phyloP scores from a whole-genome alignment of 2,888 invertebrate species.

The Sphaeridia pumilis region DNA sequence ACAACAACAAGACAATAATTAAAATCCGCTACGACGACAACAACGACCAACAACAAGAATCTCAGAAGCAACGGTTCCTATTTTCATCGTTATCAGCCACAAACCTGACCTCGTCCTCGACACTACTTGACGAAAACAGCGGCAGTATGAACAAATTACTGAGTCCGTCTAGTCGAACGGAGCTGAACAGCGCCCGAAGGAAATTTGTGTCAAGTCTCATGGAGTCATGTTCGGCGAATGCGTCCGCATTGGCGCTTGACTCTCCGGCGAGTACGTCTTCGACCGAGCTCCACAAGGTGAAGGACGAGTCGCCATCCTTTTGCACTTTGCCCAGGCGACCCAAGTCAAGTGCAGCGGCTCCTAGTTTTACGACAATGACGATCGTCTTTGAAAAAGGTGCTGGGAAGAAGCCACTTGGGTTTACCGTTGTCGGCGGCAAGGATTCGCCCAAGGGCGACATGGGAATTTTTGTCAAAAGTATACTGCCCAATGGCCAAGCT shows the following conservation, averaged over 20 bases:
- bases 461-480: conserved; percentile 80
- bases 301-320: conserved; percentile 41
- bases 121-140: neutral
- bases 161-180: conserved; percentile 14
- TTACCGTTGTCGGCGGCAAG: conserved; percentile 78
- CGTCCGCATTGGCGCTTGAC: conserved; percentile 27
- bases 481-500: conserved; percentile 73
- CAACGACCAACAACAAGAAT: too few relatives aligned
- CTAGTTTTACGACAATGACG: conserved; percentile 56
- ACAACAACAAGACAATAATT: too few relatives aligned
- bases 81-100: conserved; percentile 2
- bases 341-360: too few relatives aligned
- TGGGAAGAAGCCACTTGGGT: conserved; percentile 73
- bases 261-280: conserved; percentile 16
- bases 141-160: neutral
- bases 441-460: conserved; percentile 78
- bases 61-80: too few relatives aligned
- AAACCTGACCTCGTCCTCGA: neutral
- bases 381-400: conserved; percentile 59
- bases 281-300: conserved; percentile 12
- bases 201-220: conserved; percentile 34
- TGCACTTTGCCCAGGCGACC: conserved; percentile 62
- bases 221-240: conserved; percentile 31
- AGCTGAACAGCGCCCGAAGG: conserved; percentile 30
- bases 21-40: too few relatives aligned